phyloP scores from a whole-genome alignment of 2,113 vertebrate species.

The Albula glossodonta region DNA sequence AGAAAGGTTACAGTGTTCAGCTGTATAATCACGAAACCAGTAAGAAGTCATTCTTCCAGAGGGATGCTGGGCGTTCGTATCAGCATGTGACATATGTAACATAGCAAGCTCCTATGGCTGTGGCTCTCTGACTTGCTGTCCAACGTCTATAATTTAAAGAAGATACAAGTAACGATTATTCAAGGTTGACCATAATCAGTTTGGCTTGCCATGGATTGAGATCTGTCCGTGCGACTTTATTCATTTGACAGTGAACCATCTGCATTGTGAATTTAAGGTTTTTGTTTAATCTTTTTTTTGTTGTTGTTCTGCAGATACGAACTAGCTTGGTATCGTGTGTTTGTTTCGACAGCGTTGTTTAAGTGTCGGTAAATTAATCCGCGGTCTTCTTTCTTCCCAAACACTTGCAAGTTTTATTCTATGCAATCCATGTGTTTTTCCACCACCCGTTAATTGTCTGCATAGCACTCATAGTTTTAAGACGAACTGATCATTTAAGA shows the following conservation, averaged over 20 bases:
- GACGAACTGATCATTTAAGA: not conserved
- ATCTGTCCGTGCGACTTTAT: too few species aligned
- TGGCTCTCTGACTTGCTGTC: not conserved
- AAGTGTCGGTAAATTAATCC: slow-evolving; percentile 2
- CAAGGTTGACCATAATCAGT: not conserved
- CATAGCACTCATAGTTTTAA: not conserved
- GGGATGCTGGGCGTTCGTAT: not conserved
- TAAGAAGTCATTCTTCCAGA: not conserved
- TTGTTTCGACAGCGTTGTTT: slow-evolving; percentile 35
- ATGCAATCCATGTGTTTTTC: not conserved
- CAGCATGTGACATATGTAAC: not conserved
- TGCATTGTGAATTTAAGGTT: not conserved
- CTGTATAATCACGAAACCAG: not conserved
- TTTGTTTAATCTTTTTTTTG: not conserved
- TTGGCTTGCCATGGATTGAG: not conserved
- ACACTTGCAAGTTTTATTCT: not conserved
- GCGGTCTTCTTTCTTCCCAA: not conserved
- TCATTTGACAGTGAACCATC: not conserved
- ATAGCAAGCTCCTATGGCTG: not conserved
- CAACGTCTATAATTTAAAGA: not conserved
- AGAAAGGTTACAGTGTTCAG: not conserved
- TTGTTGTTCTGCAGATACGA: not conserved
- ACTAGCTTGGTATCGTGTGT: not conserved
- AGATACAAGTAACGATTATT: not conserved
- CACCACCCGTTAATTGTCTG: not conserved